These are phyloP conservation scores for Thereva nobilitata DNA, from an alignment of 2,888 invertebrate species.

Conservation along the genomic window DNA sequence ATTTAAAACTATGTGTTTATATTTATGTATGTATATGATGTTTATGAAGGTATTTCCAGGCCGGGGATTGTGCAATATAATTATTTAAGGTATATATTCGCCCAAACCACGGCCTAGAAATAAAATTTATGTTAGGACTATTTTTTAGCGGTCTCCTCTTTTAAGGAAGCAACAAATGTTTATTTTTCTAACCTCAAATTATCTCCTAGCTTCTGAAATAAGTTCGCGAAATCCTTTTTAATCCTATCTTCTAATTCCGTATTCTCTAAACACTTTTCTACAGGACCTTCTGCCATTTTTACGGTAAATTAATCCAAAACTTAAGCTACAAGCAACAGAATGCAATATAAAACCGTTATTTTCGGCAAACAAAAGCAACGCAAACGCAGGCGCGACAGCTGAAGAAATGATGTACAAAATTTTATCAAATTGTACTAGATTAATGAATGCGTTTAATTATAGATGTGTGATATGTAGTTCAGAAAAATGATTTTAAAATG, in stretches of 20 bases:
- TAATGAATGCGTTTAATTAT: neutral
- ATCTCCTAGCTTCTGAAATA: constrained; percentile 44
- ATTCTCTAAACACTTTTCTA: constrained; percentile 15
- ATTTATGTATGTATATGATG: constrained; percentile 42
- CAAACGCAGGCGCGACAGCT: constrained; percentile 32
- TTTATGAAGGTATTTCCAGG: constrained; percentile 47
- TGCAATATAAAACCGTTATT: constrained; percentile 35
- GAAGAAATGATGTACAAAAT: constrained; percentile 10
- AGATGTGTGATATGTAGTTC: no score
- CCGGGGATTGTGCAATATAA: constrained; percentile 53
- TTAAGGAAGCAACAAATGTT: no score
- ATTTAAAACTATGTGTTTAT: neutral
- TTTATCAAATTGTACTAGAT: constrained; percentile 1
- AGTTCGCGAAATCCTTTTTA: constrained; percentile 43
- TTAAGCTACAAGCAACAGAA: constrained; percentile 1
- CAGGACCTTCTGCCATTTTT: neutral
- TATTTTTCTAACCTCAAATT: constrained; percentile 46
- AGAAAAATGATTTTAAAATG: no score
- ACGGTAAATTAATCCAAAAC: neutral
- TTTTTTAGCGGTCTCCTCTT: no score
- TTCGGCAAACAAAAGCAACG: constrained; percentile 25
- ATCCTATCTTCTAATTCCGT: constrained; percentile 40
- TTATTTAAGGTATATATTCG: constrained; percentile 45
- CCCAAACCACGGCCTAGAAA: constrained; percentile 49
- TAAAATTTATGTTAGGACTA: neutral